Base-by-base conservation (phyloP, 1,140 invertebrate genomes). In the Brachionus calyciflorus region DNA sequence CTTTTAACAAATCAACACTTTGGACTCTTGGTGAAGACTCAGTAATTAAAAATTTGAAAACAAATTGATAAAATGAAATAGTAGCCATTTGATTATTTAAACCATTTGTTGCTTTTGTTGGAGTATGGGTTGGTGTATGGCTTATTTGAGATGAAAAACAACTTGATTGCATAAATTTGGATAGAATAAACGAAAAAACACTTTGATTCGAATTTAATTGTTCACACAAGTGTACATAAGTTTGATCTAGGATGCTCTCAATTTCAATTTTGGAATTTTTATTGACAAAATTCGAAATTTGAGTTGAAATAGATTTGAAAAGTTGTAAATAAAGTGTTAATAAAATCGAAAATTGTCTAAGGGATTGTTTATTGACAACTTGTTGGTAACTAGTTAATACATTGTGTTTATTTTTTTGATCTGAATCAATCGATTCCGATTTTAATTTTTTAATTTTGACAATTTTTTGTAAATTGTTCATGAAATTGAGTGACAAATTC, bases 201-300 rank as follows among this genome's bases (percentile, higher is more conserved):
- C 1, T 5, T 41, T 37, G 2, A 14, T 21, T 44, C 28, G 37
- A 44, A 4, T 44, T 37, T 3, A 65, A 21, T 17, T 60, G 28
- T 9, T 60, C n/a, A 46, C 60, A 65, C 21, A 65, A 65, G 41
- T 65, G 33, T 9, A 65, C 3, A 17, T 65, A 65, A 9, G 44
- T 2, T 65, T 24, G 21, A 5, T 26, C 40, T 2, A 65, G 30
- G 10, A 44, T 44, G 41, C 44, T 65, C 26, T 65, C 60, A 6
- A 65, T 44, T 44, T 65, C 60, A 7, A 65, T 65, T 44, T 44
- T 41, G 0, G 60, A 44, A 41, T 65, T 65, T 65, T 41, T 65
- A 37, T 65, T 65, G n/a, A 65, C 60, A 65, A 65, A 65, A 65
- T 65, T 65, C 41, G 60, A 65, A 7, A 44, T 65, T 65, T 65